Base-by-base conservation (phyloP, 2,113 vertebrate species). In the Semnopithecus entellus region DNA sequence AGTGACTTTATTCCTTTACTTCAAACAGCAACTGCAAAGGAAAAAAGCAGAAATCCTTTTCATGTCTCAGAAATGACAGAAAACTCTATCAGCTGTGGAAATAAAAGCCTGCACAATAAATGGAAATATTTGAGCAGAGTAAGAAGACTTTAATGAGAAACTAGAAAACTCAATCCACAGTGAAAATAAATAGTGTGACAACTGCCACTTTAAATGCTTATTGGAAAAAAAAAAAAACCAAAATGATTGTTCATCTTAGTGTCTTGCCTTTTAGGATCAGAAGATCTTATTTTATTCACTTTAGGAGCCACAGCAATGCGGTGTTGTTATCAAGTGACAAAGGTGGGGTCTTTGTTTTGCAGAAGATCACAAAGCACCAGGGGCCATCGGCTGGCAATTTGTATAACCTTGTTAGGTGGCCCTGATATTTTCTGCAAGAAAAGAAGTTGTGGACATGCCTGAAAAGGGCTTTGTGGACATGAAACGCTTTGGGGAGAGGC, bases 1-100 rank as follows among this genome's bases (percentile, higher is more conserved):
- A 97, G 66, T 5, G 35, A 45, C 73, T 97, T 97, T 96, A 92
- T 95, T 97, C 88, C 79, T 97, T 96, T 94, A 38, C 61, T 55
- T 96, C 64, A 96, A 97, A 93, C 9, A 87, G 40, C 79, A 96
- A 86, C 76, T 95, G 93, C 66, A 96, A 97, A 97, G 82, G n/a
- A 40, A 81, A 95, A 89, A 96, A 92, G 18, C n/a, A 92, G 61
- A 95, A 90, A 83, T 80, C 6, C 57, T 89, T 92, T 75, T 94
- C 50, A 22, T 75, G 83, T 61, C 27, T 97, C 35, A 38, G 43
- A 97, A 73, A 96, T 85, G 82, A 88, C 40, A 93, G 38, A 95
- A 97, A 95, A 73, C 61, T 88, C 78, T 83, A 70, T 84, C 57
- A 80, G 87, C 87, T 45, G 97, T 66, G 48, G 70, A 80, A 92